These are phyloP conservation scores for Halcyon chelicuti DNA, from an alignment of 2,797 vertebrate species.

Conservation along the genomic window DNA sequence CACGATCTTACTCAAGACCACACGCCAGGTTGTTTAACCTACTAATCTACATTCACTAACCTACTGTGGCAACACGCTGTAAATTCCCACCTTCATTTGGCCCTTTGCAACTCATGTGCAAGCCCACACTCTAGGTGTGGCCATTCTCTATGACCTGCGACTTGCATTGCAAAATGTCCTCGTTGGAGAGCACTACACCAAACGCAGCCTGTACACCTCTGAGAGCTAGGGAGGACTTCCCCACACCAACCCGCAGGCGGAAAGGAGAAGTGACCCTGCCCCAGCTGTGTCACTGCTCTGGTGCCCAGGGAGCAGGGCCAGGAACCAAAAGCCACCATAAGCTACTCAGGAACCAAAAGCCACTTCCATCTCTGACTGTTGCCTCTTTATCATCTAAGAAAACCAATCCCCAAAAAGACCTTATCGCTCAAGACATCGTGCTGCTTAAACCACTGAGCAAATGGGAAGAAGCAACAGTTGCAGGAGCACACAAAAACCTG, in stretches of 20 bases:
- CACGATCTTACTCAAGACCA: not conserved
- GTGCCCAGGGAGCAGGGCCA: not conserved
- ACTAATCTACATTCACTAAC: slow-evolving; percentile 34
- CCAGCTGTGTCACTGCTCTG: not conserved
- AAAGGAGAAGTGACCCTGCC: not conserved
- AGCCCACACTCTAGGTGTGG: not conserved
- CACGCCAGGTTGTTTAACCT: slow-evolving; percentile 10
- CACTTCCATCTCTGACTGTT: not conserved
- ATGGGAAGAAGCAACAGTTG: accelerated
- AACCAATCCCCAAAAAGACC: not conserved
- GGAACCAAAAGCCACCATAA: not conserved
- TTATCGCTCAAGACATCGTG: not conserved
- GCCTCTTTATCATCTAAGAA: not conserved
- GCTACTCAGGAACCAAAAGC: not conserved
- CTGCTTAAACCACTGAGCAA: not conserved
- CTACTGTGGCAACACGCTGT: not conserved
- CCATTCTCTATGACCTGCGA: not conserved
- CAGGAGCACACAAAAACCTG: not conserved
- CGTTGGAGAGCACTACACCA: accelerated
- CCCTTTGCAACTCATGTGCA: not conserved
- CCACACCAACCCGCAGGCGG: accelerated
- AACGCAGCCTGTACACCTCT: accelerated
- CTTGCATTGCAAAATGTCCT: not conserved
- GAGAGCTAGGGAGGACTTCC: not conserved
- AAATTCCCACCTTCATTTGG: not conserved